A percentile compares a stretch with the other conserved stretches of the same genome.
Conservation (phyloP, 2,113 vertebrate genomes). For the Echinops telfairi region DNA sequence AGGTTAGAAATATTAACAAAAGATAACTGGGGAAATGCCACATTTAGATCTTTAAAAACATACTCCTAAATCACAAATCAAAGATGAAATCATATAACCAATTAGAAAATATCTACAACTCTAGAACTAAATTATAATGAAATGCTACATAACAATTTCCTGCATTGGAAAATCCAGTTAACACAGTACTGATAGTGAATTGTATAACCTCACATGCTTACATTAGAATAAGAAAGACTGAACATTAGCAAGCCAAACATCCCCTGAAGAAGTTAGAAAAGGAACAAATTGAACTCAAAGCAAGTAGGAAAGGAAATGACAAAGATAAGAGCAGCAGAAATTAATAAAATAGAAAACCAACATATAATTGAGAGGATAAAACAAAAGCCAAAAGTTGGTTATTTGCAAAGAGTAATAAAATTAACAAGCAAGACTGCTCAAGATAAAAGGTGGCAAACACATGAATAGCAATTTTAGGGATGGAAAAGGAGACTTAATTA, state of each 20-base stretch:
- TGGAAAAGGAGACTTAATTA: conserved; percentile 69
- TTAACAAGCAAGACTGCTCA: conserved; percentile 69
- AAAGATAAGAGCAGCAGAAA: conserved; percentile 58
- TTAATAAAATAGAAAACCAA: conserved; percentile 70
- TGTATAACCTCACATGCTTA: neutral
- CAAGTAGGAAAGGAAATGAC: conserved; percentile 48
- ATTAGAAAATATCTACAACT: conserved; percentile 7
- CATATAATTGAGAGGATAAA: conserved; percentile 60
- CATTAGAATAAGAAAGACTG: neutral
- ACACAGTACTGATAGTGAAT: neutral
- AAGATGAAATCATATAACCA: conserved; percentile 43
- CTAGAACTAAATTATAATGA: neutral
- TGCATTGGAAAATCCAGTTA: conserved; percentile 26
- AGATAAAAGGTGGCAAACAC: conserved; percentile 70
- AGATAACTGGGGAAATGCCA: neutral
- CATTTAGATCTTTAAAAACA: conserved; percentile 10
- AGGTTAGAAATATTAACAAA: neutral
- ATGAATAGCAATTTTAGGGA: conserved; percentile 64
- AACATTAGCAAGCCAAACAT: conserved; percentile 45
- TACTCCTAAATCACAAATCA: conserved; percentile 4
- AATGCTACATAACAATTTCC: neutral
- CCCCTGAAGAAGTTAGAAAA: neutral
- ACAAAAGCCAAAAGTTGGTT: conserved; percentile 69
- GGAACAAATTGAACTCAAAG: conserved; percentile 51
- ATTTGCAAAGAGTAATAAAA: conserved; percentile 67